phyloP scores from a whole-genome alignment of 2,797 vertebrate species.

The Girardinus metallicus region DNA sequence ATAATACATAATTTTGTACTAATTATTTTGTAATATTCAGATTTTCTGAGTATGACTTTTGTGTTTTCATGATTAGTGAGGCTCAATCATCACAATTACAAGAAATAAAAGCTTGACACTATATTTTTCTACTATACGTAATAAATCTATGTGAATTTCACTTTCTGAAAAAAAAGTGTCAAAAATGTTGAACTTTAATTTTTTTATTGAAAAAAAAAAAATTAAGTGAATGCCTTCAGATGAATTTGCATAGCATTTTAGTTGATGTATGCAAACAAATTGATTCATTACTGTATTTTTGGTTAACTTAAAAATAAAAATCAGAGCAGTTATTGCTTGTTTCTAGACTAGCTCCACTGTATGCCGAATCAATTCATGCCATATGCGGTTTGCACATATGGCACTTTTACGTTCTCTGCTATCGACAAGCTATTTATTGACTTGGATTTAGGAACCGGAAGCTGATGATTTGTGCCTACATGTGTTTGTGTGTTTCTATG shows the following conservation, averaged over 20 bases:
- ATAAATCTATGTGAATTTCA: background rate
- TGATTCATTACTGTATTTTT: background rate
- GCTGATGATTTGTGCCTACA: constrained; percentile 4
- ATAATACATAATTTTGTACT: no score
- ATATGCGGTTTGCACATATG: constrained; percentile 1
- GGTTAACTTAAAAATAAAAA: background rate
- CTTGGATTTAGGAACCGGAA: constrained; percentile 17
- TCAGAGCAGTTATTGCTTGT: background rate
- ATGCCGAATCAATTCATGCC: constrained; percentile 1
- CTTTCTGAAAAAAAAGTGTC: background rate
- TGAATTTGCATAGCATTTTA: background rate
- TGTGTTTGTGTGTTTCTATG: constrained; percentile 14
- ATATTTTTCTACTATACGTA: background rate
- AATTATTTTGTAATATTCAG: background rate
- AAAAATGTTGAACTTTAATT: background rate
- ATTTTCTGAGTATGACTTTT: background rate
- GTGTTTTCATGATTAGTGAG: background rate
- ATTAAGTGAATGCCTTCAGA: background rate
- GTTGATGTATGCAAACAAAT: background rate
- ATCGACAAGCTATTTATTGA: constrained; percentile 23
- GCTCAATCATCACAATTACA: background rate
- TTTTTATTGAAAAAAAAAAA: background rate
- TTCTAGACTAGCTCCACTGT: background rate
- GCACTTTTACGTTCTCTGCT: constrained; percentile 9
- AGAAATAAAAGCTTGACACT: background rate